Percentiles rank a stretch among this genome's conserved stretches.
Conservation (phyloP, 2,888 invertebrate genomes). For the Drosophila emarginata region DNA sequence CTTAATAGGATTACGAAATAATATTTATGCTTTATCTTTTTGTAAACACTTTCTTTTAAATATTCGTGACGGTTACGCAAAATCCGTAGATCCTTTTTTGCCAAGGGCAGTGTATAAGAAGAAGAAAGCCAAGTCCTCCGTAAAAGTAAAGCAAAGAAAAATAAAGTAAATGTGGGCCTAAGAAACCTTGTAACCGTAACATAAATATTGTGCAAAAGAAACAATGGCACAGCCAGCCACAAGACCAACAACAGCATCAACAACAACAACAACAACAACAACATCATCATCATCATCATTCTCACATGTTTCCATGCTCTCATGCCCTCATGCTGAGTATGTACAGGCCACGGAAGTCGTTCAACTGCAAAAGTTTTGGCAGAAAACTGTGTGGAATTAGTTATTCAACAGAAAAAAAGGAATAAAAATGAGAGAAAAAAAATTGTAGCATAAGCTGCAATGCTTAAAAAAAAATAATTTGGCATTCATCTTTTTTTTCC, state of each 20-base stretch:
- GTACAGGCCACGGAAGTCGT: slow-evolving; percentile 57
- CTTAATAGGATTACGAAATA: too few relatives aligned
- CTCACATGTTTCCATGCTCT: slow-evolving; percentile 2
- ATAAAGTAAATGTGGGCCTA: slow-evolving; percentile 38
- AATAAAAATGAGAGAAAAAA: slow-evolving; percentile 33
- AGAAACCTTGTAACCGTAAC: slow-evolving; percentile 65
- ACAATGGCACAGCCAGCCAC: slow-evolving; percentile 44
- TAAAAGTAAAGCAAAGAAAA: not conserved
- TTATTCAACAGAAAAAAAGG: slow-evolving; percentile 20
- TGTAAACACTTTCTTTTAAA: too few relatives aligned
- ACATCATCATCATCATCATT: not conserved
- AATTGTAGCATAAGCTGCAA: slow-evolving; percentile 40
- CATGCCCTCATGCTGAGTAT: slow-evolving; percentile 9
- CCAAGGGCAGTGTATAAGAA: not conserved
- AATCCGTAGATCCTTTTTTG: not conserved
- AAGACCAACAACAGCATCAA: slow-evolving; percentile 8
- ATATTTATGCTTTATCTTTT: too few relatives aligned
- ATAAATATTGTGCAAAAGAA: slow-evolving; percentile 58
- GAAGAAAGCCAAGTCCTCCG: not conserved
- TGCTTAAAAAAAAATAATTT: slow-evolving; percentile 9
- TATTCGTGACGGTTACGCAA: too few relatives aligned
- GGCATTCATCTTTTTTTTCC: slow-evolving; percentile 24
- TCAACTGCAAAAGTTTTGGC: slow-evolving; percentile 63
- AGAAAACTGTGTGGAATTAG: slow-evolving; percentile 46
- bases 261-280: slow-evolving; percentile 7